These are phyloP conservation scores for Drosophila lacicola DNA, from an alignment of 2,888 invertebrate genomes.

Conservation along the genomic window DNA sequence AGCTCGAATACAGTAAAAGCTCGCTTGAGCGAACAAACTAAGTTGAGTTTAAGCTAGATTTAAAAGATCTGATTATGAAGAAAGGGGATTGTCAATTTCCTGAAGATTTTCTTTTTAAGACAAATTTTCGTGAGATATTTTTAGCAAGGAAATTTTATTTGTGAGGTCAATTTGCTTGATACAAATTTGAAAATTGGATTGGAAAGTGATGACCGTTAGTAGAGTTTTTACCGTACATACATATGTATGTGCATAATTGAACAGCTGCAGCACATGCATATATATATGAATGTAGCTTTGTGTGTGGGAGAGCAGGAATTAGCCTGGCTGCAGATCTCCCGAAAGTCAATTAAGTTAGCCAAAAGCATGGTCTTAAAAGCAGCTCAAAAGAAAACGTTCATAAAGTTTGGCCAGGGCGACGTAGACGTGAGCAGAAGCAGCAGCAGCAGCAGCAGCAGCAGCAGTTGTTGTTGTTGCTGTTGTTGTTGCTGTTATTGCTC, in stretches of 20 bases:
- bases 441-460: not conserved
- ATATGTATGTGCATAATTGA: conserved; percentile 14
- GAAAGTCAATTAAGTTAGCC: conserved; percentile 35
- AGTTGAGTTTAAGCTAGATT: not conserved
- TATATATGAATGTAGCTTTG: not conserved
- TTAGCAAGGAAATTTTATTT: too few species aligned
- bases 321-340: not conserved
- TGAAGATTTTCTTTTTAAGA: too few species aligned
- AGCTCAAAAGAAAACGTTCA: conserved; percentile 33
- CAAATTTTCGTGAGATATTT: too few species aligned
- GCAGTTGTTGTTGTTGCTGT: conserved; percentile 17
- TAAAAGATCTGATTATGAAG: not conserved
- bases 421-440: conserved; percentile 26
- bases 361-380: conserved; percentile 21
- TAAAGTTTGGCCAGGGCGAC: conserved; percentile 24
- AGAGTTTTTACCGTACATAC: conserved; percentile 6
- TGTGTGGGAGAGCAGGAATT: not conserved
- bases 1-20: conserved; percentile 16
- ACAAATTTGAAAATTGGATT: too few species aligned
- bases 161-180: too few species aligned
- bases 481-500: not conserved
- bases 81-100: too few species aligned
- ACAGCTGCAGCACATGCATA: conserved; percentile 22
- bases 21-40: not conserved
- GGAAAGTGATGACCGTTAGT: not conserved